These are phyloP conservation scores for Lathronympha strigana DNA, from an alignment of 2,888 invertebrate genomes.

Conservation along the genomic window DNA sequence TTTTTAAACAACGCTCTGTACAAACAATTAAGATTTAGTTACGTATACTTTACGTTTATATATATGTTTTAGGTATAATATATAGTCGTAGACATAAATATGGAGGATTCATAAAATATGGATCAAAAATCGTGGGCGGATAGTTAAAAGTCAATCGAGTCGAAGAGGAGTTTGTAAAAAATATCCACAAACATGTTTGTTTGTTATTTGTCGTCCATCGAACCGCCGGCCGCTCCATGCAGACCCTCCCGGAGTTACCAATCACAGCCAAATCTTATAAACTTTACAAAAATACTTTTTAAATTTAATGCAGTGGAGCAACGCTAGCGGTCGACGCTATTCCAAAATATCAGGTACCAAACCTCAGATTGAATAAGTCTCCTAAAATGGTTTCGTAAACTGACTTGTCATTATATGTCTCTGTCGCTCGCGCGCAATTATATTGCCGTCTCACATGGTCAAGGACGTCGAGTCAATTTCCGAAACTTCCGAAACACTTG, in stretches of 20 bases:
- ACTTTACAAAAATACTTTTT: conserved; percentile 64
- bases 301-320: conserved; percentile 33
- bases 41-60: conserved; percentile 53
- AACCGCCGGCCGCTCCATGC: conserved; percentile 43
- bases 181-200: conserved; percentile 30
- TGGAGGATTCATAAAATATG: conserved; percentile 50
- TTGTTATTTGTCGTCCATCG: conserved; percentile 4
- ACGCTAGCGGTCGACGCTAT: conserved; percentile 1
- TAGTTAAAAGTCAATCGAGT: conserved; percentile 46
- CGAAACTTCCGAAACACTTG: background rate
- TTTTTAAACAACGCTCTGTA: conserved; percentile 69
- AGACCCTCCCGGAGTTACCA: conserved; percentile 55
- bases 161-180: conserved; percentile 42
- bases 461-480: background rate
- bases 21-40: conserved; percentile 66
- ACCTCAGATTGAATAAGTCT: background rate
- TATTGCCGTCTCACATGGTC: background rate
- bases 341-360: conserved; percentile 12
- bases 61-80: conserved; percentile 43
- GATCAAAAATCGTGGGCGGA: conserved; percentile 61
- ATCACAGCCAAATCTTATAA: conserved; percentile 74
- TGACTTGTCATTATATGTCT: background rate
- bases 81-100: conserved; percentile 52
- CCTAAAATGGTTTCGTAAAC: background rate
- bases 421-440: background rate